Evolutionary conservation across 2,888 invertebrate species (phyloP), one percentile per base, ranked within the genome.

Genomic region (Dynastes hyllus): DNA sequence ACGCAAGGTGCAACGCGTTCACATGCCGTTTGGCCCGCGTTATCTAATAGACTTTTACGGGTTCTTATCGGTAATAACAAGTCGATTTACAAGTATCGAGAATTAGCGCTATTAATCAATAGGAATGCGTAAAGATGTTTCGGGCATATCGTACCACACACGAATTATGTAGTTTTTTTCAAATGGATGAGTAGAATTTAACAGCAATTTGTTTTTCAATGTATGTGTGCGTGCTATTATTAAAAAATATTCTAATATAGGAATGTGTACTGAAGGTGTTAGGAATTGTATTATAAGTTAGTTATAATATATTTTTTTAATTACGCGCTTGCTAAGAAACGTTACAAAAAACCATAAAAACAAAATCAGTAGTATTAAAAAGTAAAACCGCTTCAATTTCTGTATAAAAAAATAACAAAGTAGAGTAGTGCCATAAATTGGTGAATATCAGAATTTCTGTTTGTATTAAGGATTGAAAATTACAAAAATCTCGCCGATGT

Each of bases 31-130:
- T 11, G 8, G 22, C 2, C 6, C 22, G 61, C 22, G 50, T 69
- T 69, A 69, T 69, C 67, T 69, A 69, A 69, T 69, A 69, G 67
- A 69, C 67, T 69, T 22, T 69, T 69, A 69, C 67, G 22, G 67
- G 67, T 50, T 1, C 22, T 51, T 45, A 69, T 69, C 67, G 16
- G 9, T 9, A 29, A 9, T 11, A 69, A 69, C 67, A 69, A 11
- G 45, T 9, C 67, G 45, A 69, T 69, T 51, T 69, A 69, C 67
- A 66, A 66, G 66, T 32, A 37, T 66, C 32, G 11, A 16, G 40
- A 29, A 51, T 69, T 51, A 69, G 37, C 45, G 6, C 67, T 69
- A 69, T 69, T 69, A 69, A 69, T 69, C 67, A 69, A 50, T 3
- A 2, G 27, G 2, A 2, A 27, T 61, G 29, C 5, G 1, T 6